Evolutionary conservation across 2,888 invertebrate genomes (phyloP), one percentile per base, ranked within the genome.

Genomic region (Trimorus sp.): DNA sequence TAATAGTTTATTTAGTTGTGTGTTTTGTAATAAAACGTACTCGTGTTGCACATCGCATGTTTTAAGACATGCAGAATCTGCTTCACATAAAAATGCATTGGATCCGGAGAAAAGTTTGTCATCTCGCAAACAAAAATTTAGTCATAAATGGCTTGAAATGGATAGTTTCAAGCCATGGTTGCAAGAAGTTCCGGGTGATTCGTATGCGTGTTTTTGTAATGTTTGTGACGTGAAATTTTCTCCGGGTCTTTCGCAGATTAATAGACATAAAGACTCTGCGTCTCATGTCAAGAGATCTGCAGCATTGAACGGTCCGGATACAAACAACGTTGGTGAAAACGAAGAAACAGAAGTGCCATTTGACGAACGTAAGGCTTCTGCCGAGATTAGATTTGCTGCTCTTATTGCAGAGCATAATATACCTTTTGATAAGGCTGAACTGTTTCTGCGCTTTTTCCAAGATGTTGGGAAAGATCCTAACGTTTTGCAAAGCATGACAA

Each of bases 21-120:
- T 42, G 53, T n/a, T 66, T 26, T 66, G 66, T n/a, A 42, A 66
- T 12, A 4, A 5, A 0, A 54, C 40, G 7, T 54, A 40, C 9
- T 53, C 66, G 2, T 66, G 66, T 38, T 53, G 66, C 12, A 66
- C 53, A 40, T 53, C 53, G 2, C 66, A 66, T 40, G 66, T 66
- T 6, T 53, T 40, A 38, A 66, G 66, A 42, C 54, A 66, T 42
- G 40, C 9, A 3, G 14, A 12, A 1, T n/a, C 7, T 14, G 7
- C 15, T 12, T 14, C n/a, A 14, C 8, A 26, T 8, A 54, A 16
- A 54, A 54, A 16, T 1, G 4, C 12, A 12, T 26, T 26, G 26
- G 26, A 26, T 1, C 26, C 26, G 4, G 26, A 26, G 26, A 66
- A 66, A 66, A 15, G 1, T 60, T 45, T 16, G 14, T 48, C 11